Conservation (phyloP, 2,113 vertebrate genomes). For the Bubo bubo region DNA sequence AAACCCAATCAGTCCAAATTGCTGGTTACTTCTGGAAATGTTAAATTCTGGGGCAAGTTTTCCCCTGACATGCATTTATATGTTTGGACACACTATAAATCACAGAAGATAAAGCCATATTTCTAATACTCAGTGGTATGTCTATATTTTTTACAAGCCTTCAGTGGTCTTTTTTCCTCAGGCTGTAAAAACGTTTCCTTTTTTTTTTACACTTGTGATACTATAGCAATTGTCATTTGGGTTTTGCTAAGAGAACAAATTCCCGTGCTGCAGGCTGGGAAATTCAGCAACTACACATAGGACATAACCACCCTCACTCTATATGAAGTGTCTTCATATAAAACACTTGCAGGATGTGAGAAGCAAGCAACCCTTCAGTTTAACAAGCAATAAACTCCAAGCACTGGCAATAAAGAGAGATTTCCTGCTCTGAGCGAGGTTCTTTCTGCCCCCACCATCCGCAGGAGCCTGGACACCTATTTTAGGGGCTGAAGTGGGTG, state of each 20-base stretch:
- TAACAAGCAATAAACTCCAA: background rate
- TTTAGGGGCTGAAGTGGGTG: background rate
- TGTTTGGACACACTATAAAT: no score
- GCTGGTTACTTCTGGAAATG: background rate
- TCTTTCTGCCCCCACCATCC: background rate
- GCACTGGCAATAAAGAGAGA: background rate
- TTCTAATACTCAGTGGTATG: background rate
- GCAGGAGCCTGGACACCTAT: rapidly evolving
- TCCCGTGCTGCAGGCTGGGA: background rate
- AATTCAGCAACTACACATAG: rapidly evolving
- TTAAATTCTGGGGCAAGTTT: background rate
- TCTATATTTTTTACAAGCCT: background rate
- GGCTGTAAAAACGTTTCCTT: background rate
- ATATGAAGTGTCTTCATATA: background rate
- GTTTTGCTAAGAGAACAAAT: background rate
- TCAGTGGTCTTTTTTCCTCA: background rate
- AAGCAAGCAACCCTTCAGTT: background rate
- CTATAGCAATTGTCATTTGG: no score
- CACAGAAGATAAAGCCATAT: background rate
- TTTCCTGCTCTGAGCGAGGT: background rate
- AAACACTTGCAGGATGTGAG: background rate
- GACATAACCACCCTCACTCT: background rate
- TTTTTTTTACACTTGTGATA: background rate
- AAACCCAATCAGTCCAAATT: no score
- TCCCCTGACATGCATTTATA: rapidly evolving